Evolutionary conservation across 2,888 invertebrate species (phyloP).

Genomic region (Drosophila infuscata): DNA sequence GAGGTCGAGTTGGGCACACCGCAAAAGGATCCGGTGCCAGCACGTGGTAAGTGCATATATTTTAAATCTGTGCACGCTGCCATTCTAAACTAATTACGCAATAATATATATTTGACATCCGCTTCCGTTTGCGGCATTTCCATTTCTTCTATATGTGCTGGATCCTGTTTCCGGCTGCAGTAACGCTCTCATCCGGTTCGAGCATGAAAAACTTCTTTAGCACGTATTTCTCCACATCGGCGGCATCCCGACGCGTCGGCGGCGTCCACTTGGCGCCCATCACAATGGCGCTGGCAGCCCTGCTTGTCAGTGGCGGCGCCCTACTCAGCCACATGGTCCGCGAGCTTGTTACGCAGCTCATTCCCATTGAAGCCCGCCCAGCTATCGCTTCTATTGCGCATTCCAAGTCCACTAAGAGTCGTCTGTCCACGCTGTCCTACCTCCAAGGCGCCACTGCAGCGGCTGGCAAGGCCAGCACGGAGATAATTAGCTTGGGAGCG

Average conservation of each 20-base stretch:
- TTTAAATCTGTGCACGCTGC: conserved; percentile 1
- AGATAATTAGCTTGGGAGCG: conserved; percentile 56
- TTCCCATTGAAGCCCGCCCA: conserved; percentile 28
- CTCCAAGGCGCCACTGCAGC: conserved; percentile 54
- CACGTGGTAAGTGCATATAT: conserved; percentile 88
- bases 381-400: conserved; percentile 20
- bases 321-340: conserved; percentile 33
- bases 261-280: conserved; percentile 52
- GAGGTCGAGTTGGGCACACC: conserved; percentile 90
- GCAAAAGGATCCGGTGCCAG: conserved; percentile 91
- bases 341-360: conserved; percentile 36
- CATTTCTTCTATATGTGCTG: not conserved
- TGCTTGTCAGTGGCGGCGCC: conserved; percentile 34
- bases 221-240: conserved; percentile 80
- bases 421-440: conserved; percentile 47
- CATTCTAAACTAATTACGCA: conserved; percentile 49
- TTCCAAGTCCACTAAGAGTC: conserved; percentile 24
- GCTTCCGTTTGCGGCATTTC: conserved; percentile 42
- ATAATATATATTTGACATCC: conserved; percentile 60
- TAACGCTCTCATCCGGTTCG: conserved; percentile 83
- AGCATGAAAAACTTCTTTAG: conserved; percentile 81
- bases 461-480: conserved; percentile 53
- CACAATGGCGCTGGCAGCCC: conserved; percentile 41
- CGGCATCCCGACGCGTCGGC: conserved; percentile 50
- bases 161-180: conserved; percentile 59